Base-by-base conservation (phyloP, 2,888 invertebrate genomes). In the Serrognathus titanus region DNA sequence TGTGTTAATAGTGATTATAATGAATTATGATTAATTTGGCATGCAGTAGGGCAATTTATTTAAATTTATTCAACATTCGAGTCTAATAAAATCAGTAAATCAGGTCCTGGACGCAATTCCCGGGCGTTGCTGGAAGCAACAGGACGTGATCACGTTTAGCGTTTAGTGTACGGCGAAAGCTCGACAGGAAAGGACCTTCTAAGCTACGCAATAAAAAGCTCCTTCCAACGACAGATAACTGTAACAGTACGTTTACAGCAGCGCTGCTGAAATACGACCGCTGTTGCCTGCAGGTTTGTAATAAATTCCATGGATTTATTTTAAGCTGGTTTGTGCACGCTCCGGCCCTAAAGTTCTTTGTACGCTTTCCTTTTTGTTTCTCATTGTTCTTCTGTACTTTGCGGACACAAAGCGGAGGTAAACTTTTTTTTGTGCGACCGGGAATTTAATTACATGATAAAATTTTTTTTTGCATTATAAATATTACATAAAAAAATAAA, bases 91-190 rank as follows among this genome's bases (percentile, higher is more conserved):
- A 11, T n/a, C 12, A 35, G 11, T 53, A 37, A 64, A 53, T 64
- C 62, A 61, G 62, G 62, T 47, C 57, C 64, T 64, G 64, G 55
- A 60, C 47, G 56, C 53, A 60, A 60, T 58, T 70, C 71, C 71
- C 71, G 68, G 71, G 70, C 71, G 73, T 70, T 70, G 70, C 71
- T 70, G 67, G 69, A 72, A 71, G 72, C 69, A 71, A 70, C 68
- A 71, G 71, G 71, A 70, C 67, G 57, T 62, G 61, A 63, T 60
- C 61, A 31, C 24, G 24, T 31, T 31, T 31, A 31, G 50, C 64
- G 63, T 66, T 70, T 68, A 71, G 71, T 71, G 58, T 64, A 63
- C 62, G 57, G 61, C 66, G 66, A 69, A 65, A 69, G 67, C 64
- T 66, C 63, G 64, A 57, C 60, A 59, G 51, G 60, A 59, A 55